phyloP scores from a whole-genome alignment of 1,140 invertebrate genomes.

The Zaprionus vittiger region DNA sequence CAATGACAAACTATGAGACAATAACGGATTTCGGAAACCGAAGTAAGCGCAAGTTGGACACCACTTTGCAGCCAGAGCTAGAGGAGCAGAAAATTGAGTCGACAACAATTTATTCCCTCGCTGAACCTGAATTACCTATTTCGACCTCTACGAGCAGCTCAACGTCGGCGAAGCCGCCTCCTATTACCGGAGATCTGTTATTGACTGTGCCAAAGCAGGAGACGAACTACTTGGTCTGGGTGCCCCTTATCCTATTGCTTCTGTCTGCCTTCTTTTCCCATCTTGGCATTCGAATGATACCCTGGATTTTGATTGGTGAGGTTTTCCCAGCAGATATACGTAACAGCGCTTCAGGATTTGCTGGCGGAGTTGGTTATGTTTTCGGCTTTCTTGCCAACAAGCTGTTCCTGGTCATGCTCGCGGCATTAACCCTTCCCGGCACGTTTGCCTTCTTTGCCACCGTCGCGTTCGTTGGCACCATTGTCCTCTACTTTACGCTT shows the following conservation, averaged over 20 bases:
- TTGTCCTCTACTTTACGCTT: conserved; percentile 85
- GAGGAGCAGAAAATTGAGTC: conserved; percentile 2
- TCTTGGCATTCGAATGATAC: conserved; percentile 88
- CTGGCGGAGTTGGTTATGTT: conserved; percentile 89
- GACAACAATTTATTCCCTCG: conserved; percentile 47
- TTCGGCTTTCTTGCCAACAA: conserved; percentile 90
- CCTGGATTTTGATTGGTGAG: conserved; percentile 92
- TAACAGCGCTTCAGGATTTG: conserved; percentile 88
- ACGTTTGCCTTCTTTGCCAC: conserved; percentile 87
- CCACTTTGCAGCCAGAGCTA: conserved; percentile 31
- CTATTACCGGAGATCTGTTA: conserved; percentile 65
- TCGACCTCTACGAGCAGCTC: background rate
- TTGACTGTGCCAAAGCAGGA: conserved; percentile 76
- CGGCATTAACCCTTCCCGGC: conserved; percentile 87
- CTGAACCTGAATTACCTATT: conserved; percentile 16
- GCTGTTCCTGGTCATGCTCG: conserved; percentile 88
- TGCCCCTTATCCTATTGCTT: conserved; percentile 88
- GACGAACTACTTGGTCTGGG: conserved; percentile 86
- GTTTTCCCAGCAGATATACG: conserved; percentile 88
- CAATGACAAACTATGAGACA: conserved; percentile 36
- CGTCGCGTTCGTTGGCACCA: conserved; percentile 87
- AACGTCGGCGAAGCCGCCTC: conserved; percentile 41
- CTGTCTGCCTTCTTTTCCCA: conserved; percentile 89
- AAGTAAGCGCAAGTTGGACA: conserved; percentile 44
- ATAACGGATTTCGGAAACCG: conserved; percentile 46